These are phyloP conservation scores for Hylaea fasciaria DNA, from an alignment of 2,888 invertebrate species.

Conservation along the genomic window DNA sequence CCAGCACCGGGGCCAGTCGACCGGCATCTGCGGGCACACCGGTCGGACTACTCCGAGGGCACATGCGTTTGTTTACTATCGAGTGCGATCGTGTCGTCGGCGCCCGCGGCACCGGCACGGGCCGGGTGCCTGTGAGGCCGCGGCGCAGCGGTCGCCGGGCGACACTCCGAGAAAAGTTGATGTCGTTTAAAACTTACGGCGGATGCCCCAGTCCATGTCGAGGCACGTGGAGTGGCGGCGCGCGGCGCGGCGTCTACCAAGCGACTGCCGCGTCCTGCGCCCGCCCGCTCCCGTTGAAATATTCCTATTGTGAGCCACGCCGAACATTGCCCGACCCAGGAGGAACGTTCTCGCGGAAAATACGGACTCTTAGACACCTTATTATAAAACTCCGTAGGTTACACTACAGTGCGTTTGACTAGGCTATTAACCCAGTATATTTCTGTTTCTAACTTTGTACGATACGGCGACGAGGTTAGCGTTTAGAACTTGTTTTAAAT, in stretches of 20 bases:
- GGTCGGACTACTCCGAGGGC: slow-evolving; percentile 77
- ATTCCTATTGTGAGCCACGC: slow-evolving; percentile 64
- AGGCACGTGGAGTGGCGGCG: slow-evolving; percentile 59
- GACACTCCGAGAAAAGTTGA: slow-evolving; percentile 52
- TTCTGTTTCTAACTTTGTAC: slow-evolving; percentile 25
- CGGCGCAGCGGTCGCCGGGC: slow-evolving; percentile 20
- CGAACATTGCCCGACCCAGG: slow-evolving; percentile 64
- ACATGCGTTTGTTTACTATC: slow-evolving; percentile 85
- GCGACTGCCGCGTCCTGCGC: slow-evolving; percentile 81
- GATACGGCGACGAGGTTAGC: slow-evolving; percentile 15
- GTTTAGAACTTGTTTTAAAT: slow-evolving; percentile 3
- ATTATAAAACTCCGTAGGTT: slow-evolving; percentile 38
- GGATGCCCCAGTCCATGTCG: slow-evolving; percentile 84
- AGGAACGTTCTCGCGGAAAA: slow-evolving; percentile 56
- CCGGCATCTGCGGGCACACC: slow-evolving; percentile 81
- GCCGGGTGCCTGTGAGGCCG: slow-evolving; percentile 45
- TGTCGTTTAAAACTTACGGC: slow-evolving; percentile 74
- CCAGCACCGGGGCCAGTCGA: slow-evolving; percentile 71
- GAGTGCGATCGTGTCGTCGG: slow-evolving; percentile 61
- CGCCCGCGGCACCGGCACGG: slow-evolving; percentile 49
- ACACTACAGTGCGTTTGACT: slow-evolving; percentile 40
- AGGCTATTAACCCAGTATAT: slow-evolving; percentile 40
- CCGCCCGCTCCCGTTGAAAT: slow-evolving; percentile 66
- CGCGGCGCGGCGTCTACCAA: slow-evolving; percentile 77
- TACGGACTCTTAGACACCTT: slow-evolving; percentile 47